A percentile compares a stretch with the other conserved stretches of the same genome.
Evolutionary conservation across 2,797 vertebrate species (phyloP).

Genomic region (Forpus xanthops): DNA sequence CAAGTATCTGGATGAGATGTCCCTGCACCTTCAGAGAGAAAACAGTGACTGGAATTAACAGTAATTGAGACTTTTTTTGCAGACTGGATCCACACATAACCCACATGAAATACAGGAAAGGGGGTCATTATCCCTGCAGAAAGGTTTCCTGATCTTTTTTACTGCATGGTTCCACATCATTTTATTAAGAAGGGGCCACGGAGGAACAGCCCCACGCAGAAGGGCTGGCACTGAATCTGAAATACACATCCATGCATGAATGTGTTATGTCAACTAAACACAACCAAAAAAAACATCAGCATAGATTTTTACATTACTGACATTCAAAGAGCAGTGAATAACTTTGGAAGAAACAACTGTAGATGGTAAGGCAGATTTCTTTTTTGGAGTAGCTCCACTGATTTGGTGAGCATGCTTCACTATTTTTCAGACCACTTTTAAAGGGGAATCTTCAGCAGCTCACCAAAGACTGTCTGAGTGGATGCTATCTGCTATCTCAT

Average conservation of each 20-base stretch:
- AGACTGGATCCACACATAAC: neutral
- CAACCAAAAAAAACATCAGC: neutral
- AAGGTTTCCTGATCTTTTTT: neutral
- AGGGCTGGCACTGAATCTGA: neutral
- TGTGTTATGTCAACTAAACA: neutral
- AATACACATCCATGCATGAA: neutral
- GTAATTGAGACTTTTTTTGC: neutral
- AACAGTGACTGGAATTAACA: neutral
- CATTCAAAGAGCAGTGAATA: neutral
- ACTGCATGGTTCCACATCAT: neutral
- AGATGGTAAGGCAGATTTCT: neutral
- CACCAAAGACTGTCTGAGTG: neutral
- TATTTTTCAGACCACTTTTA: neutral
- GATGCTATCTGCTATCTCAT: neutral
- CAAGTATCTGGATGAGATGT: conserved; percentile 78
- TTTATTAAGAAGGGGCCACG: neutral
- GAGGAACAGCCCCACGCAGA: neutral
- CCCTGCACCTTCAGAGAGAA: conserved; percentile 81
- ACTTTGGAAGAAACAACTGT: neutral
- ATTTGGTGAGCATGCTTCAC: neutral
- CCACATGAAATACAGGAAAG: neutral
- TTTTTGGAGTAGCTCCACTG: neutral
- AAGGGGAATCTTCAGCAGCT: neutral
- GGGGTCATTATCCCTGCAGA: neutral
- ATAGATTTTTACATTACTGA: neutral